Percentiles rank a stretch among this genome's conserved stretches.
phyloP scores from a whole-genome alignment of 2,113 vertebrate species.

The Hiodon alosoides region DNA sequence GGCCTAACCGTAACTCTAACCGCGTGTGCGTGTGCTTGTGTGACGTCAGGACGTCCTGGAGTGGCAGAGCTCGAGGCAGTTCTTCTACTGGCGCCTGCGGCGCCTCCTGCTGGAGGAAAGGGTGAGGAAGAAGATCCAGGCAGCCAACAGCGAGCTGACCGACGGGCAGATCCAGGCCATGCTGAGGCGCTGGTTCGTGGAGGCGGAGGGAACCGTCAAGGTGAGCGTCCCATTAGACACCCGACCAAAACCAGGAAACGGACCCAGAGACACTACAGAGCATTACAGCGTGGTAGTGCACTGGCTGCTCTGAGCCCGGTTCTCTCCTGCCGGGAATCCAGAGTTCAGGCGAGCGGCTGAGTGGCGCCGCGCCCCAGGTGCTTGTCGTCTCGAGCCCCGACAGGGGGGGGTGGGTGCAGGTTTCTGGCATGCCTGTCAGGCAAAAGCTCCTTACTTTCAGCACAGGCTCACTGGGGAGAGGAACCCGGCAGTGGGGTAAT shows the following conservation, averaged over 20 bases:
- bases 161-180: slow-evolving; percentile 95
- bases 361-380: background rate
- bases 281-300: no score
- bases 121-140: slow-evolving; percentile 85
- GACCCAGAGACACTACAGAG: no score
- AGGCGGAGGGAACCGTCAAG: slow-evolving; percentile 91
- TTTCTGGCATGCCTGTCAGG: background rate
- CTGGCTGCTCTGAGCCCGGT: background rate
- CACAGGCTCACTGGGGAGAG: slow-evolving; percentile 10
- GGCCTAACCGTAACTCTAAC: background rate
- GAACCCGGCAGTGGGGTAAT: slow-evolving; percentile 53
- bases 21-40: background rate
- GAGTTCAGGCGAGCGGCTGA: background rate
- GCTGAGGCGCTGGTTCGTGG: slow-evolving; percentile 96
- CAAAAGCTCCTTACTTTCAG: slow-evolving; percentile 4
- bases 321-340: no score
- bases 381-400: background rate
- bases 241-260: no score
- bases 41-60: slow-evolving; percentile 80
- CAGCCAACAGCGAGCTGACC: slow-evolving; percentile 84
- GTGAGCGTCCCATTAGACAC: slow-evolving; percentile 45
- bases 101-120: slow-evolving; percentile 84
- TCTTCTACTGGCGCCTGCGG: slow-evolving; percentile 95
- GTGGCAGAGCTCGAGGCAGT: slow-evolving; percentile 85
- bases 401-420: background rate